Evolutionary conservation across 2,888 invertebrate species (phyloP).

Genomic region (Anagyrus pseudococci): DNA sequence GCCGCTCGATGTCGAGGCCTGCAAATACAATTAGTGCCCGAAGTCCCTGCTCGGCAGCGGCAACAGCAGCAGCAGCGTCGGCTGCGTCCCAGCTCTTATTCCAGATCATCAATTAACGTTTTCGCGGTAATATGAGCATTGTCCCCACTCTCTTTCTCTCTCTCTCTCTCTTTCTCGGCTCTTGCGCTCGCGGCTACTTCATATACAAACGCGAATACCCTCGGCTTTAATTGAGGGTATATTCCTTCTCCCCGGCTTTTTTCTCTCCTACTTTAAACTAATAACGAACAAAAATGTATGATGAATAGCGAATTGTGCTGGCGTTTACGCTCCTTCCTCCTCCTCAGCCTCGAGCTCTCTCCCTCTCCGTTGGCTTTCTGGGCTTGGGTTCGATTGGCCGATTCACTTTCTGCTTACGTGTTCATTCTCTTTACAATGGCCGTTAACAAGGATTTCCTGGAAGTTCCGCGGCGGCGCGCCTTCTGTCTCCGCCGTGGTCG

Average conservation of each 20-base stretch:
- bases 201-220: conserved; percentile 26
- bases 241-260: conserved; percentile 2
- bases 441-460: conserved; percentile 47
- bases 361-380: conserved; percentile 16
- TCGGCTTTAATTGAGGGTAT: conserved; percentile 34
- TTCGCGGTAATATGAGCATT: conserved; percentile 38
- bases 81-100: conserved; percentile 15
- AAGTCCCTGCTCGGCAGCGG: not conserved
- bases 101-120: conserved; percentile 38
- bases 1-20: not conserved
- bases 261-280: conserved; percentile 28
- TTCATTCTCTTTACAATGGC: conserved; percentile 43
- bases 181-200: conserved; percentile 5
- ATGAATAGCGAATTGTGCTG: conserved; percentile 41
- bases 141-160: conserved; percentile 6
- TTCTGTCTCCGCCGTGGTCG: not conserved
- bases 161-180: conserved; percentile 13
- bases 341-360: conserved; percentile 10
- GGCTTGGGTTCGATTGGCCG: conserved; percentile 31
- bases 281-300: conserved; percentile 40
- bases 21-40: conserved; percentile 36
- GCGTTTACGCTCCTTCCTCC: not conserved
- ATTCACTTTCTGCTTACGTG: conserved; percentile 44
- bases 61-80: not conserved
- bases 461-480: conserved; percentile 39